Conservation (phyloP, 2,888 invertebrate genomes). For the Choreutis nemorana region DNA sequence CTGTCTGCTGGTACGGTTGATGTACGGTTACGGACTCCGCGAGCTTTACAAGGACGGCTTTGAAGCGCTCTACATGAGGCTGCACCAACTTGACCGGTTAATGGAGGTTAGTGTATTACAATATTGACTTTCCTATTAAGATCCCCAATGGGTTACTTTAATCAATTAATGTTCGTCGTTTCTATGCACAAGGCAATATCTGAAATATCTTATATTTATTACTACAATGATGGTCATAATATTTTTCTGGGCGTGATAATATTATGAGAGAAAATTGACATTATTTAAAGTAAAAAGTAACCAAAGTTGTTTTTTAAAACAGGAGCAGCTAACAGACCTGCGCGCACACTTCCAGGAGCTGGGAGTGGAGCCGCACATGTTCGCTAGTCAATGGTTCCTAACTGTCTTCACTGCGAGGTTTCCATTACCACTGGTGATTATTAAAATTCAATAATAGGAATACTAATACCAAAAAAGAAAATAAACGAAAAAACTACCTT, state of each 20-base stretch:
- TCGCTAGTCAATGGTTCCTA: constrained; percentile 99
- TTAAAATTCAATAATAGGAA: too few relatives aligned
- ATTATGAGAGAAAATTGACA: too few relatives aligned
- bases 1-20: constrained; percentile 93
- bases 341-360: constrained; percentile 83
- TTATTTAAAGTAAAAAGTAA: not conserved
- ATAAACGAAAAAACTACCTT: too few relatives aligned
- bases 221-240: too few relatives aligned
- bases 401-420: constrained; percentile 99
- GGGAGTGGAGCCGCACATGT: constrained; percentile 97
- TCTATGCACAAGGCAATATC: too few relatives aligned
- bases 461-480: too few relatives aligned
- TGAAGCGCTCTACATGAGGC: constrained; percentile 91
- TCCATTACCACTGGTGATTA: constrained; percentile 83
- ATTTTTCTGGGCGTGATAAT: too few relatives aligned
- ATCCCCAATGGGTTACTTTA: too few relatives aligned
- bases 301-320: constrained; percentile 16
- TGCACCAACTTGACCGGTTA: constrained; percentile 93
- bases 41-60: constrained; percentile 97
- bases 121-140: too few relatives aligned
- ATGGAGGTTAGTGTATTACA: constrained; percentile 75
- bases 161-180: too few relatives aligned
- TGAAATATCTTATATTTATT: too few relatives aligned
- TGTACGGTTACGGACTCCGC: constrained; percentile 95
- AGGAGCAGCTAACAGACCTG: constrained; percentile 84